Conservation (phyloP, 2,888 invertebrate species). For the Malthinus seriepunctatus region DNA sequence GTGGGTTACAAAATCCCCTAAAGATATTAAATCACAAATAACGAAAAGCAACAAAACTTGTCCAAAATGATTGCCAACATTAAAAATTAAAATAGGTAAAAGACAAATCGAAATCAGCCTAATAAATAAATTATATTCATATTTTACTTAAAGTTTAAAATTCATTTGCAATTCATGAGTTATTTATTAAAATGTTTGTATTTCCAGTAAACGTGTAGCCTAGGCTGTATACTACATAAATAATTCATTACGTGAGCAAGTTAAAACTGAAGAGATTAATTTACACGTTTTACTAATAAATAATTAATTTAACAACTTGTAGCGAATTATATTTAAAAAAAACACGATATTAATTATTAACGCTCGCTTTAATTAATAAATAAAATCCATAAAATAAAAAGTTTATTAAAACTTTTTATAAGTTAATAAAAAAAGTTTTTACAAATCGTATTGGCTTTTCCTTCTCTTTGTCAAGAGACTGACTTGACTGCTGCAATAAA, state of each 20-base stretch:
- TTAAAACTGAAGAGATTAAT: background rate
- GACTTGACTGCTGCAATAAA: too few species aligned
- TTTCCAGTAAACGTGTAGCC: conserved; percentile 2
- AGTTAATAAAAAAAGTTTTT: conserved; percentile 6
- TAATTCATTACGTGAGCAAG: conserved; percentile 1
- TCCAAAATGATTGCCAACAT: too few species aligned
- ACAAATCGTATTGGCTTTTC: conserved; percentile 3
- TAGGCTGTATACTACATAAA: conserved; percentile 1
- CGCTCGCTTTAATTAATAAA: conserved; percentile 3
- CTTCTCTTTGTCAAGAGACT: background rate
- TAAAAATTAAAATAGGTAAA: too few species aligned
- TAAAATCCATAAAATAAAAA: background rate
- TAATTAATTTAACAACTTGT: conserved; percentile 1
- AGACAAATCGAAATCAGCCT: too few species aligned
- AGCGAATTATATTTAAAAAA: background rate
- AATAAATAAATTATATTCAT: background rate
- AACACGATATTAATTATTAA: background rate
- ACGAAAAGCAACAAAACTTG: too few species aligned
- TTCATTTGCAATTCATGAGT: conserved; percentile 7
- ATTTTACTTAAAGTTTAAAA: too few species aligned
- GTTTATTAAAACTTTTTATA: background rate
- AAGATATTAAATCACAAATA: too few species aligned
- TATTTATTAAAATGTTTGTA: conserved; percentile 8
- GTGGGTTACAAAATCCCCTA: too few species aligned
- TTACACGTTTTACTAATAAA: background rate